These are phyloP conservation scores for Brachystomella parvula DNA, from an alignment of 1,140 invertebrate genomes.

Conservation along the genomic window DNA sequence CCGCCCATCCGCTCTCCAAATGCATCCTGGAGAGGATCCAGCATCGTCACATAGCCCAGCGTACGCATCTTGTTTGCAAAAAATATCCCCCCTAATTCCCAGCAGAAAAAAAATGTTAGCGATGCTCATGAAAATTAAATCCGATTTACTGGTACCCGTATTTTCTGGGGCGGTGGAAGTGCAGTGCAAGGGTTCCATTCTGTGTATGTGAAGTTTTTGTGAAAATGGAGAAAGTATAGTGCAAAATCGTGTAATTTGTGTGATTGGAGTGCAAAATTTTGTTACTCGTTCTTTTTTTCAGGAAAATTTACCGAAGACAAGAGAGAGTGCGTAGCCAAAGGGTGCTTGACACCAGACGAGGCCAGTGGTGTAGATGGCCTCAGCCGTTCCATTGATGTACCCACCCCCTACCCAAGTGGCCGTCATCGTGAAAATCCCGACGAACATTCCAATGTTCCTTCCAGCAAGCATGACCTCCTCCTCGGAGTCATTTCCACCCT, in stretches of 20 bases:
- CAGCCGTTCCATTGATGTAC: constrained; percentile 75
- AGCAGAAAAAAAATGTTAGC: constrained; percentile 24
- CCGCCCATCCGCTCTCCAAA: constrained; percentile 70
- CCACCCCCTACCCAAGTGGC: constrained; percentile 66
- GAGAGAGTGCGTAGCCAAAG: constrained; percentile 66
- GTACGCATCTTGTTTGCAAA: constrained; percentile 72
- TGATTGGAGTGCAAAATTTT: too few relatives aligned
- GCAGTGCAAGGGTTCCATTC: too few relatives aligned
- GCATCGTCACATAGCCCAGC: constrained; percentile 74
- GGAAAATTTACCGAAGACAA: constrained; percentile 60
- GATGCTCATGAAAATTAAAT: too few relatives aligned
- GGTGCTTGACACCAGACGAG: constrained; percentile 71
- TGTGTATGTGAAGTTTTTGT: too few relatives aligned
- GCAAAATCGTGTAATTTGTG: too few relatives aligned
- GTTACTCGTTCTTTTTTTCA: neutral
- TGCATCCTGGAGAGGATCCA: constrained; percentile 70
- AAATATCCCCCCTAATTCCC: constrained; percentile 64
- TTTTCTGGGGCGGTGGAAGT: too few relatives aligned
- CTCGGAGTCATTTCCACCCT: constrained; percentile 48
- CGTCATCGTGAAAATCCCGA: constrained; percentile 70
- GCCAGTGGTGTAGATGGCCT: constrained; percentile 60
- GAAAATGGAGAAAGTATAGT: too few relatives aligned
- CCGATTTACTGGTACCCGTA: too few relatives aligned
- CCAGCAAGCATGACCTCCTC: constrained; percentile 70
- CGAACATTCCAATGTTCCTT: constrained; percentile 62